Conservation (phyloP, 2,888 invertebrate genomes). For the Drosophila birchii region DNA sequence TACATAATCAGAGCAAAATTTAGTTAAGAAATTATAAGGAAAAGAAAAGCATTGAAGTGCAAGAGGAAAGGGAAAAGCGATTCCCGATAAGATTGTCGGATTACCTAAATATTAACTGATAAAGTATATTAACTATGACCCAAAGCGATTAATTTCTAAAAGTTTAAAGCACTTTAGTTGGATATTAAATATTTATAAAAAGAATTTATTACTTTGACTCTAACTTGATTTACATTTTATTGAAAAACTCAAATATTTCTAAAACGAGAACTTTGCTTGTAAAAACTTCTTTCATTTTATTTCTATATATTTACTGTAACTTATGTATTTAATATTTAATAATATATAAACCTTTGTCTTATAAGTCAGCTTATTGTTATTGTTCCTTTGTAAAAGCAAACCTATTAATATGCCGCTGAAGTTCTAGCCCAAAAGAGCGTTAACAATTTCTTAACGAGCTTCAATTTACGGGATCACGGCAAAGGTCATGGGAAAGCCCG, state of each 20-base stretch:
- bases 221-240: neutral
- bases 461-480: conserved; percentile 12
- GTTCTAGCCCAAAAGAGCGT: neutral
- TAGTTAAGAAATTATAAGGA: neutral
- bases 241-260: neutral
- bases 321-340: neutral
- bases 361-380: neutral
- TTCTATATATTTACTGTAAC: neutral
- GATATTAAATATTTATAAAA: neutral
- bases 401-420: neutral
- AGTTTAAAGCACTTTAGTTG: neutral
- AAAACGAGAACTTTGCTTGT: neutral
- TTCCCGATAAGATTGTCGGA: neutral
- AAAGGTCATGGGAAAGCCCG: conserved; percentile 36
- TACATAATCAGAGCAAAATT: conserved; percentile 2
- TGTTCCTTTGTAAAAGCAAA: neutral
- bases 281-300: neutral
- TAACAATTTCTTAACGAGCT: conserved; percentile 13
- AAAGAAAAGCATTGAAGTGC: conserved; percentile 6
- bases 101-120: neutral
- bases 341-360: neutral
- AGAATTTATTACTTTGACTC: neutral
- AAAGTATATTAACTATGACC: neutral
- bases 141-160: neutral
- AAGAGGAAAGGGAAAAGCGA: neutral